These are phyloP conservation scores for Cheiracanthium punctorium DNA, from an alignment of 2,888 invertebrate species.

Conservation along the genomic window DNA sequence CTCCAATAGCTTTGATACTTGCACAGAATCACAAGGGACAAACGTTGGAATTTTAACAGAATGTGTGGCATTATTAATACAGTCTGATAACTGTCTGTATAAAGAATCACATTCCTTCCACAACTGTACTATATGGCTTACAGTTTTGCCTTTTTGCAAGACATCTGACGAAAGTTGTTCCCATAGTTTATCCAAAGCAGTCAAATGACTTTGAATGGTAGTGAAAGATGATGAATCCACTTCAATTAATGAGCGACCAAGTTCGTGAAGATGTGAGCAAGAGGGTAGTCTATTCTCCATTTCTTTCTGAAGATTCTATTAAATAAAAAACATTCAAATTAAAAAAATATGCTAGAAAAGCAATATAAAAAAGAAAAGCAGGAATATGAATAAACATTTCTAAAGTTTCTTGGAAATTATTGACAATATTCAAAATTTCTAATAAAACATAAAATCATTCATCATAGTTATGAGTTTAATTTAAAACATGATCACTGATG, in stretches of 20 bases:
- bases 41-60: conserved; percentile 26
- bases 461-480: no score
- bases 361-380: not conserved
- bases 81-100: conserved; percentile 28
- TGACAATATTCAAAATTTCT: no score
- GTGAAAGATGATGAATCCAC: conserved; percentile 78
- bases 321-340: not conserved
- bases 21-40: conserved; percentile 54
- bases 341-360: not conserved
- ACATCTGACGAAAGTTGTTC: conserved; percentile 80
- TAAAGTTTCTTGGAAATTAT: no score
- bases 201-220: conserved; percentile 86
- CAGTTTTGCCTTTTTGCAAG: conserved; percentile 43
- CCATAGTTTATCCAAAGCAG: conserved; percentile 87
- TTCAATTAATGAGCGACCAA: conserved; percentile 66
- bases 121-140: conserved; percentile 30
- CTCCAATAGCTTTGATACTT: conserved; percentile 69
- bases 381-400: not conserved
- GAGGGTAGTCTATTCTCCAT: conserved; percentile 31
- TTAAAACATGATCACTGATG: no score
- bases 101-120: conserved; percentile 62
- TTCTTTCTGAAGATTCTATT: conserved; percentile 44
- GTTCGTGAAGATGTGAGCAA: conserved; percentile 42
- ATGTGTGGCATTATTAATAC: conserved; percentile 35
- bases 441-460: no score